Conservation (phyloP, 2,797 vertebrate genomes). For the Chloroceryle inda region DNA sequence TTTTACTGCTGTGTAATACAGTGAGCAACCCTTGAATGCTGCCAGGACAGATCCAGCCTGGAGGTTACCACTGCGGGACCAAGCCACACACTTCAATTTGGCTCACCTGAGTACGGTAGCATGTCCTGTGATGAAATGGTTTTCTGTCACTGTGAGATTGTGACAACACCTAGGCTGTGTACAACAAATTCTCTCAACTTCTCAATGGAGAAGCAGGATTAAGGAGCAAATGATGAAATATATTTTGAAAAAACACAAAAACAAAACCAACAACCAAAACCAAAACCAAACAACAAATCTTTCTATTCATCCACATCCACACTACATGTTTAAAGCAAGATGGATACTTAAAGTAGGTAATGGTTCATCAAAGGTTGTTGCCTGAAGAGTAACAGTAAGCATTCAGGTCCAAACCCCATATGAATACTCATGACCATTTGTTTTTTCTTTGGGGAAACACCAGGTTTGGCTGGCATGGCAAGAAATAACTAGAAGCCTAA, state of each 20-base stretch:
- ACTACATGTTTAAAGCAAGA: neutral
- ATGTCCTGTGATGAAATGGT: fast-evolving
- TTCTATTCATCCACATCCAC: neutral
- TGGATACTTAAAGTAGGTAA: neutral
- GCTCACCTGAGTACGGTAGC: neutral
- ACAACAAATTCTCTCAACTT: neutral
- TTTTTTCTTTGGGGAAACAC: neutral
- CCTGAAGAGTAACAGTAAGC: neutral
- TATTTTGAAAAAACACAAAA: neutral
- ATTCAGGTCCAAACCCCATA: neutral
- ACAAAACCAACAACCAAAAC: no score
- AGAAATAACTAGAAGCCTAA: neutral
- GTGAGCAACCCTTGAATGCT: neutral
- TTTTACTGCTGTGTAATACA: neutral
- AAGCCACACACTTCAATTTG: neutral
- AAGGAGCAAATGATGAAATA: neutral
- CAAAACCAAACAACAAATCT: neutral
- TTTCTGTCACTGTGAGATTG: neutral
- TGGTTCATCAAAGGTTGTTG: neutral
- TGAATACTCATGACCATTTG: fast-evolving
- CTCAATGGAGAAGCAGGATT: neutral
- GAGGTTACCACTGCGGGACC: neutral
- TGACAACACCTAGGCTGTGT: neutral
- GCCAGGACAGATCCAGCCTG: neutral
- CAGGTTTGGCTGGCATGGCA: neutral